These are phyloP conservation scores for Hyperopisus bebe DNA, from an alignment of 2,113 vertebrate genomes.

Conservation along the genomic window DNA sequence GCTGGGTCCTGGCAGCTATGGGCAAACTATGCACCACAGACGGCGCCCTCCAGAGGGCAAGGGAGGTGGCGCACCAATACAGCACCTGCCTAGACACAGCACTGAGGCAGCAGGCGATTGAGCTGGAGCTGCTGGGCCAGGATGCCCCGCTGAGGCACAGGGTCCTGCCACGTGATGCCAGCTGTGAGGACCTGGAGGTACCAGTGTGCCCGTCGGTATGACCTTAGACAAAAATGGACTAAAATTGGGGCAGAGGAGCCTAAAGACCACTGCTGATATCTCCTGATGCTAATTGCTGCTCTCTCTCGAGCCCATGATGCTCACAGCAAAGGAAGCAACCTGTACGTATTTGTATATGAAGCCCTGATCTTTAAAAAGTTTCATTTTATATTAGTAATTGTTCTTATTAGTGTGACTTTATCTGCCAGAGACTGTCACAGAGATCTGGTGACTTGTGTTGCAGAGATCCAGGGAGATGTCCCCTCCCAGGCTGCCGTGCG, in stretches of 20 bases:
- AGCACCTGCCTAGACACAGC: conserved; percentile 73
- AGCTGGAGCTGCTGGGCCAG: conserved; percentile 72
- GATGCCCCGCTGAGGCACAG: conserved; percentile 63
- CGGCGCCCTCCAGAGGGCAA: conserved; percentile 47
- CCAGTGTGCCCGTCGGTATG: background rate
- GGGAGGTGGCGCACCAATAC: conserved; percentile 63
- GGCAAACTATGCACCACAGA: conserved; percentile 67
- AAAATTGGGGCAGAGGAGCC: background rate
- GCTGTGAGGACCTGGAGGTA: conserved; percentile 61
- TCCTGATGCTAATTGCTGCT: background rate
- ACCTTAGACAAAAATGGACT: background rate
- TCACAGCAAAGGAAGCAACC: background rate
- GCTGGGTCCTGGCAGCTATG: conserved; percentile 79
- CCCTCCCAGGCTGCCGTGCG: background rate
- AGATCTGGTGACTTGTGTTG: background rate
- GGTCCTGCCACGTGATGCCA: conserved; percentile 60
- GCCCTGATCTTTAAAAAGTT: too few species aligned
- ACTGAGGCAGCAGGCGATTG: conserved; percentile 78
- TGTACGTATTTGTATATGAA: background rate
- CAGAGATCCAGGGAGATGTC: background rate
- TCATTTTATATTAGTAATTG: background rate
- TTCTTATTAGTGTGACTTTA: background rate
- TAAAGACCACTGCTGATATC: background rate
- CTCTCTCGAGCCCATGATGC: background rate
- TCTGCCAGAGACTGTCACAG: background rate